Conservation (phyloP, 2,113 vertebrate genomes). For the Irena cyanogastra region DNA sequence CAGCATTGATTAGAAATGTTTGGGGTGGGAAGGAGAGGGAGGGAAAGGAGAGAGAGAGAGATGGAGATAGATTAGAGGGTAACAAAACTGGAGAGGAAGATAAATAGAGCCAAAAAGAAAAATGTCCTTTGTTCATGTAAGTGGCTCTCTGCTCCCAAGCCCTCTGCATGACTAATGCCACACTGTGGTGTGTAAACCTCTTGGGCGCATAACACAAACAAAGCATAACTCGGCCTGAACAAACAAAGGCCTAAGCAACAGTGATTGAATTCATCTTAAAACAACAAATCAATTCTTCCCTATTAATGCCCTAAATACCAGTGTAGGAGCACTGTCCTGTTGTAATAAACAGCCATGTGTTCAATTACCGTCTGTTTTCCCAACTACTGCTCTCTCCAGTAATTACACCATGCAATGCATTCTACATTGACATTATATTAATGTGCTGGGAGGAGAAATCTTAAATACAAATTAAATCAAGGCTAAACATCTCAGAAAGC, state of each 20-base stretch:
- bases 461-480: slow-evolving; percentile 65
- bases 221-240: slow-evolving; percentile 65
- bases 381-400: slow-evolving; percentile 61
- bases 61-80: slow-evolving; percentile 24
- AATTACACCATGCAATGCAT: slow-evolving; percentile 58
- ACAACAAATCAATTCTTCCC: slow-evolving; percentile 70
- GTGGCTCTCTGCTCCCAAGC: slow-evolving; percentile 38
- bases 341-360: slow-evolving; percentile 61
- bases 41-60: neutral
- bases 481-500: slow-evolving; percentile 52
- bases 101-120: slow-evolving; percentile 50
- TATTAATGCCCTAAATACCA: slow-evolving; percentile 67
- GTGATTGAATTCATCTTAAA: slow-evolving; percentile 70
- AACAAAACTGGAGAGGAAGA: slow-evolving; percentile 43
- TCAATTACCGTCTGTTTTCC: slow-evolving; percentile 61
- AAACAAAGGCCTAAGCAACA: slow-evolving; percentile 62
- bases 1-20: neutral
- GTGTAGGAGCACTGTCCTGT: slow-evolving; percentile 56
- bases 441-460: slow-evolving; percentile 60
- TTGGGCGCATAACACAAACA: slow-evolving; percentile 65
- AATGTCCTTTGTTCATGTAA: slow-evolving; percentile 40
- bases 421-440: slow-evolving; percentile 66
- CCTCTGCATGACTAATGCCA: slow-evolving; percentile 59
- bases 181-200: slow-evolving; percentile 44
- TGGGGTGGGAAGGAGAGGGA: neutral